Evolutionary conservation across 2,888 invertebrate genomes (phyloP), one percentile per base, ranked within the genome.

Genomic region (Adelphocoris suturalis): DNA sequence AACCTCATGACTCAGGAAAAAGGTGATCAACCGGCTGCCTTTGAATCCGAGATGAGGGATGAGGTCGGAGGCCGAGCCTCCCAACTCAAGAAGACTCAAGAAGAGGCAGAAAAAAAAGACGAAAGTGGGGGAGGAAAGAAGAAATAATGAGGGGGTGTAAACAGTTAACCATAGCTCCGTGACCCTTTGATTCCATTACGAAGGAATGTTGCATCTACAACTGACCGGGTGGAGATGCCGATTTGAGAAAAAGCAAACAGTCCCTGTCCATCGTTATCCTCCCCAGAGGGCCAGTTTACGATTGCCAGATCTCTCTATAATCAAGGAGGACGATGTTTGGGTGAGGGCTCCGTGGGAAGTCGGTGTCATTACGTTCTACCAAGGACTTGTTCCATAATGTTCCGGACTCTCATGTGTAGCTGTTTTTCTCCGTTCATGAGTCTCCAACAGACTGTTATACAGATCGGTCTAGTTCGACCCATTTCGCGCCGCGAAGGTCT

Each of bases 291-390:
- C 87, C 88, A 88, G 88, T 89, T 89, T 90, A 90, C 86, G 82
- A 90, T 90, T 90, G 86, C 90, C 86, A 78, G 90, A 90, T 86
- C 90, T 47, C 78, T 47, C 90, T 90, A 90, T 90, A 90, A 90
- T 90, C 90, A 90, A 61, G 28, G 23, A 82, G 82, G 82, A 82
- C 82, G 47, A 87, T 28, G 78, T 52, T 47, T 23, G 48, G 87
- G 78, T 46, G 52, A 57, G 57, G 86, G 57, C 52, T n/a, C 88
- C 89, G 82, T 89, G 89, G 89, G 89, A 89, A 89, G 89, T 81
- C 89, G 61, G 82, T 89, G 82, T 89, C 89, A 89, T 89, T 89
- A 89, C 81, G 23, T 4, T 19, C 75, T 9, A 76, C 48, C 87
- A 75, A 48, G 27, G 55, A 47, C 52, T 57, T 68, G 86, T 37